A percentile compares a stretch with the other conserved stretches of the same genome.
Evolutionary conservation across 2,888 invertebrate genomes (phyloP).

Genomic region (Mesochorus sp.): DNA sequence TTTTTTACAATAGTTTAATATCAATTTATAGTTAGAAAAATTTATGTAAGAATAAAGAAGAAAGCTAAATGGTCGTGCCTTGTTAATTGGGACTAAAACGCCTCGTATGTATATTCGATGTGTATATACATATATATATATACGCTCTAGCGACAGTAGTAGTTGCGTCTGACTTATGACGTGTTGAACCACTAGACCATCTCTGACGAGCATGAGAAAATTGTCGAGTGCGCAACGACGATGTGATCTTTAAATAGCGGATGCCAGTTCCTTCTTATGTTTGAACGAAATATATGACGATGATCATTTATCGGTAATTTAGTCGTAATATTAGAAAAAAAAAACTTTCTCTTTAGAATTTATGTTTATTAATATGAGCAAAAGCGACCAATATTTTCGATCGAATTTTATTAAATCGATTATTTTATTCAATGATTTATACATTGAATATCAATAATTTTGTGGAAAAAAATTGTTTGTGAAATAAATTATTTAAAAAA

Average conservation of each 20-base stretch:
- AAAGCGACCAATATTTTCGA: not conserved
- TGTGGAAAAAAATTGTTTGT: no score
- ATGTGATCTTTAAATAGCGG: constrained; percentile 49
- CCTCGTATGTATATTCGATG: not conserved
- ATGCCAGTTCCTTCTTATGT: constrained; percentile 13
- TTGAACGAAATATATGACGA: constrained; percentile 4
- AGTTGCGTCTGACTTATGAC: constrained; percentile 57
- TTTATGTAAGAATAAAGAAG: not conserved
- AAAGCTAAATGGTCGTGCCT: not conserved
- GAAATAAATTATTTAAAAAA: no score
- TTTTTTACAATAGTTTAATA: no score
- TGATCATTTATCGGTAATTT: constrained; percentile 12
- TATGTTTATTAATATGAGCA: not conserved
- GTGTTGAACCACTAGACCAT: constrained; percentile 53
- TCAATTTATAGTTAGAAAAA: no score
- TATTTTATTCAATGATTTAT: not conserved
- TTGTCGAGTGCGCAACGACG: constrained; percentile 49
- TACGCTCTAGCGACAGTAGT: not conserved
- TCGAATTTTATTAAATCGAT: not conserved
- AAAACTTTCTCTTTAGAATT: not conserved
- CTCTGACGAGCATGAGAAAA: constrained; percentile 40
- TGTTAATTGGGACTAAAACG: not conserved
- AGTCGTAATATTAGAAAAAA: not conserved
- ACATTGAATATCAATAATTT: no score
- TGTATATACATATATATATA: not conserved